Evolutionary conservation across 2,113 vertebrate species (phyloP).

Genomic region (Gopherus evgoodei): DNA sequence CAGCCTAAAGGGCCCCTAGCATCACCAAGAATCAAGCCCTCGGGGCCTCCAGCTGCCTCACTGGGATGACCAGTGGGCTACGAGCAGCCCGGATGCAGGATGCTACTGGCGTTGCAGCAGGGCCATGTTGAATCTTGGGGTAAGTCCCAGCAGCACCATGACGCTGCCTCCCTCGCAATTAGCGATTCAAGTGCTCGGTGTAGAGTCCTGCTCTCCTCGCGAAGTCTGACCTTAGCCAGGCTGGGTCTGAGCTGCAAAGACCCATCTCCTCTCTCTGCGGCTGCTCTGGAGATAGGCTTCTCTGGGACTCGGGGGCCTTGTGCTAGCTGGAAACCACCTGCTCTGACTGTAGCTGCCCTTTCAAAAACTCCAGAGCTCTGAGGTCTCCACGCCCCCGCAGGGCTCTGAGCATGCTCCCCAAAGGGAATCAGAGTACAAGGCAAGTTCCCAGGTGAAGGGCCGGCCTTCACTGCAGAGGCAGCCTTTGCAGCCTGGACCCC

Average conservation of each 20-base stretch:
- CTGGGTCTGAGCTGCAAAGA: not conserved
- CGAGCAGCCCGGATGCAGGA: too few relatives aligned
- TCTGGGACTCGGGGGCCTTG: not conserved
- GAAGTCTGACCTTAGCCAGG: not conserved
- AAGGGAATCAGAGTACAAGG: not conserved
- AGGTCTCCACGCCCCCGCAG: not conserved
- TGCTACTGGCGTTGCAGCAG: too few relatives aligned
- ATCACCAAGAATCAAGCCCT: too few relatives aligned
- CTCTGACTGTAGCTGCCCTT: not conserved
- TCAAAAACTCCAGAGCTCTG: not conserved
- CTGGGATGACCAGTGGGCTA: too few relatives aligned
- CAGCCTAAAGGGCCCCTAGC: too few relatives aligned
- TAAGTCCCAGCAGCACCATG: not conserved
- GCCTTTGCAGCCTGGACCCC: not conserved
- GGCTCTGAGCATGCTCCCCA: not conserved
- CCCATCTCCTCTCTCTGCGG: not conserved
- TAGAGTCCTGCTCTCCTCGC: not conserved
- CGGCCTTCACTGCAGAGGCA: not conserved
- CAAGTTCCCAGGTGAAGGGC: not conserved
- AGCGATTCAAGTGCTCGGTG: not conserved
- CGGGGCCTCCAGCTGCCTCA: too few relatives aligned
- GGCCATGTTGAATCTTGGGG: too few relatives aligned
- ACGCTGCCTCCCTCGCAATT: not conserved
- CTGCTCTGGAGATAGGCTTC: not conserved
- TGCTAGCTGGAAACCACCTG: not conserved